Conservation (phyloP, 2,888 invertebrate species). For the Napeogenes sylphis region DNA sequence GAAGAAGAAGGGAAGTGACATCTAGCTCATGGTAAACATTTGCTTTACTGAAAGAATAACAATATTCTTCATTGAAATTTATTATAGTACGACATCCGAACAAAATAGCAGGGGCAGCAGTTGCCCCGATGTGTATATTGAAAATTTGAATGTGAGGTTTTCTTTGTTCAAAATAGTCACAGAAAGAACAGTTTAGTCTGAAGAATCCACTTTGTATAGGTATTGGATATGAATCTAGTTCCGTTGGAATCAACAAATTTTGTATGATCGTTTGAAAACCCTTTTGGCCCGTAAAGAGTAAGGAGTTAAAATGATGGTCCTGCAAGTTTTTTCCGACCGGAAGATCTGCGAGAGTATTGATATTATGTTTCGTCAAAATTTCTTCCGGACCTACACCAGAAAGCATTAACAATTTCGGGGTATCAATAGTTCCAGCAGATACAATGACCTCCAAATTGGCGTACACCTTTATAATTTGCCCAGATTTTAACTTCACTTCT, state of each 20-base stretch:
- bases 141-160: slow-evolving; percentile 60
- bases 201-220: slow-evolving; percentile 54
- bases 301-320: slow-evolving; percentile 49
- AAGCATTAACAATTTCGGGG: slow-evolving; percentile 60
- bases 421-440: slow-evolving; percentile 59
- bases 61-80: slow-evolving; percentile 43
- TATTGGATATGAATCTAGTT: slow-evolving; percentile 42
- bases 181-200: slow-evolving; percentile 38
- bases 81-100: slow-evolving; percentile 40
- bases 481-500: slow-evolving; percentile 41
- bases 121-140: slow-evolving; percentile 53
- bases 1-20: slow-evolving; percentile 39
- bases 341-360: slow-evolving; percentile 48
- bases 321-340: slow-evolving; percentile 65
- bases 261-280: slow-evolving; percentile 41
- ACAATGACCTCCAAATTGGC: slow-evolving; percentile 55
- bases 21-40: slow-evolving; percentile 52
- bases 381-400: slow-evolving; percentile 60
- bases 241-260: slow-evolving; percentile 33
- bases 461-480: slow-evolving; percentile 43
- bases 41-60: slow-evolving; percentile 44
- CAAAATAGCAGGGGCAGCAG: slow-evolving; percentile 41
- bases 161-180: slow-evolving; percentile 13
- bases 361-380: slow-evolving; percentile 45
- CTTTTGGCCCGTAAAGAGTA: slow-evolving; percentile 48